phyloP scores from a whole-genome alignment of 2,797 vertebrate genomes.

The Alosa sapidissima region DNA sequence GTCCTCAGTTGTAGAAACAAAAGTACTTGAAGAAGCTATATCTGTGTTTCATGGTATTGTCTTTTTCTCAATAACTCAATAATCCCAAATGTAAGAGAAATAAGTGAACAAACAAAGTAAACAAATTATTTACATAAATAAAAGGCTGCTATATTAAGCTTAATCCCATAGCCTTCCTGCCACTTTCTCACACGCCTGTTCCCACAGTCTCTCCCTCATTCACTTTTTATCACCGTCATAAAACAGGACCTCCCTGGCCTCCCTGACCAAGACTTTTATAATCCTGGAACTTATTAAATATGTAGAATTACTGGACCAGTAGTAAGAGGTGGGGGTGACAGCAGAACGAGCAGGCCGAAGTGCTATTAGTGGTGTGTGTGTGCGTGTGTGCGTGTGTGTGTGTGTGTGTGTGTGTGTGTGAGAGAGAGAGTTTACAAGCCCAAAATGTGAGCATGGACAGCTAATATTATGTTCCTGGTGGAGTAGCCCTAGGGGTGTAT shows the following conservation, averaged over 20 bases:
- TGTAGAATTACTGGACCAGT: constrained; percentile 65
- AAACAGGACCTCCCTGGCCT: constrained; percentile 63
- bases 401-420: not conserved
- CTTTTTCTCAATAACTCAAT: not conserved
- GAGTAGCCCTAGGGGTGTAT: constrained; percentile 19
- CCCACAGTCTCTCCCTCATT: constrained; percentile 54
- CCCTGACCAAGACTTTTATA: constrained; percentile 61
- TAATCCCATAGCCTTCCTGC: not conserved
- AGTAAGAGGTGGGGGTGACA: constrained; percentile 11
- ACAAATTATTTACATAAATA: not conserved
- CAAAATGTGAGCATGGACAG: constrained; percentile 16
- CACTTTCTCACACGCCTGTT: constrained; percentile 35
- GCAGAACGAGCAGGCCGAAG: not conserved
- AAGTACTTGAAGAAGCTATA: not conserved
- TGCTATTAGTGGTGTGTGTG: constrained; percentile 38
- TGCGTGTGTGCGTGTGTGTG: constrained; percentile 14
- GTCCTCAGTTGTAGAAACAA: not conserved
- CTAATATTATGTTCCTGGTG: constrained; percentile 19
- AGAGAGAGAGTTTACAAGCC: not conserved
- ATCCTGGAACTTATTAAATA: constrained; percentile 76
- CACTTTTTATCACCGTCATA: constrained; percentile 67
- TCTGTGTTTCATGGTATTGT: not conserved
- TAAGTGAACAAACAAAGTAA: not conserved
- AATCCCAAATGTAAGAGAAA: not conserved
- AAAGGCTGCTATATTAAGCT: not conserved